phyloP scores from a whole-genome alignment of 2,113 vertebrate genomes.

The Megatriorchis doriae region DNA sequence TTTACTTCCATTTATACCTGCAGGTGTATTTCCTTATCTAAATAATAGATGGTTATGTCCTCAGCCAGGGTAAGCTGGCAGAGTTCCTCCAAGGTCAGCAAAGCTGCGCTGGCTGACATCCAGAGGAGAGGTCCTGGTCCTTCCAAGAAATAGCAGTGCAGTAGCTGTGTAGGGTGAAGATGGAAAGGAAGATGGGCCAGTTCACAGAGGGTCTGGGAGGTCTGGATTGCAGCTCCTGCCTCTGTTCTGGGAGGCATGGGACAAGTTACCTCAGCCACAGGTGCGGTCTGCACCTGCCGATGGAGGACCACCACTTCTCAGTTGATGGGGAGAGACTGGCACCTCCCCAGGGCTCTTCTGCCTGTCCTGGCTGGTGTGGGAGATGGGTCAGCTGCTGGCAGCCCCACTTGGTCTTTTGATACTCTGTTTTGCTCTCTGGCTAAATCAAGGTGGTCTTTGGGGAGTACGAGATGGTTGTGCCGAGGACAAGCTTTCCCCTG shows the following conservation, averaged over 20 bases:
- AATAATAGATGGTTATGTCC: slow-evolving; percentile 24
- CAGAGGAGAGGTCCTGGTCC: neutral
- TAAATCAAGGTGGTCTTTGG: neutral
- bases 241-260: neutral
- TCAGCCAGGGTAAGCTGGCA: neutral
- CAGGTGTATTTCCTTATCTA: slow-evolving; percentile 27
- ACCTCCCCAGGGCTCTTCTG: neutral
- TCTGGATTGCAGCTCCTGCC: neutral
- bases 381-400: neutral
- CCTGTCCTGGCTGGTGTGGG: neutral
- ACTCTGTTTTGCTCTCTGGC: neutral
- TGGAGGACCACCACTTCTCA: neutral
- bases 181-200: neutral
- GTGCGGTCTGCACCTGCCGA: neutral
- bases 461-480: neutral
- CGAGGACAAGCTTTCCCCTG: neutral
- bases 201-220: neutral
- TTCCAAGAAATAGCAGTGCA: neutral
- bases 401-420: neutral
- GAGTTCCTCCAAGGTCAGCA: slow-evolving; percentile 25
- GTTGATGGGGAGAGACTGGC: neutral
- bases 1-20: slow-evolving; percentile 22
- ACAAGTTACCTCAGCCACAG: neutral
- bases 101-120: neutral
- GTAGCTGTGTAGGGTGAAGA: neutral